Evolutionary conservation across 2,797 vertebrate species (phyloP).

Genomic region (Petrocephalus sullivani): DNA sequence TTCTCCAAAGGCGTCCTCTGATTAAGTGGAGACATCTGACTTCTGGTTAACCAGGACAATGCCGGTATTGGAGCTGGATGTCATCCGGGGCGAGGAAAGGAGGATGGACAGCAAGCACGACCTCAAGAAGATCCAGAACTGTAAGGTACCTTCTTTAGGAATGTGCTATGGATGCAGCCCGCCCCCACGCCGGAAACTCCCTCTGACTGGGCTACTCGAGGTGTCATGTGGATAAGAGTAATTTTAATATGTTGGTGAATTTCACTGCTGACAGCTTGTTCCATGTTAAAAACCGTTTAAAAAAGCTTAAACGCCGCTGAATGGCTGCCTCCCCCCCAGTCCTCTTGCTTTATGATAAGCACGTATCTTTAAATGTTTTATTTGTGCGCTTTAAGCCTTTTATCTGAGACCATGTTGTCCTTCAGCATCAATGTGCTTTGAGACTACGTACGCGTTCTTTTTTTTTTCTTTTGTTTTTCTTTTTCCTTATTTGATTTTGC

Average conservation of each 20-base stretch:
- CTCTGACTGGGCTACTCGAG: not conserved
- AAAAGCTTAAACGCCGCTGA: not conserved
- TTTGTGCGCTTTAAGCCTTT: not conserved
- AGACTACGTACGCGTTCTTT: not conserved
- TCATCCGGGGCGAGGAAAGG: not conserved
- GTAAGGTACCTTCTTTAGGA: not conserved
- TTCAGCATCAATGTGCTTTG: not conserved
- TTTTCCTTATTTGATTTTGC: slow-evolving; percentile 27
- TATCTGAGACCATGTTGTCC: not conserved
- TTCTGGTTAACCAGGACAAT: not conserved
- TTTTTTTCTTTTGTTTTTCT: not conserved
- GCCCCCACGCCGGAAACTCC: not conserved
- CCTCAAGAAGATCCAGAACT: too few species aligned
- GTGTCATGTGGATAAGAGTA: not conserved
- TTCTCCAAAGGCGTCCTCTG: not conserved
- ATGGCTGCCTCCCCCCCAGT: not conserved
- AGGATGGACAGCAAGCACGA: not conserved
- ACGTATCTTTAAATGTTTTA: not conserved
- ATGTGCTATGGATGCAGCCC: not conserved
- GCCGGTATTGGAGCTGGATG: not conserved
- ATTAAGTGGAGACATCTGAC: not conserved
- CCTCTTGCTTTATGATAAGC: not conserved
- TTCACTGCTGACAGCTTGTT: not conserved
- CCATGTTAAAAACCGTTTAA: not conserved
- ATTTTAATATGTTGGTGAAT: not conserved